Base-by-base conservation (phyloP, 2,888 invertebrate genomes). In the Zhuqinia jingwanae region DNA sequence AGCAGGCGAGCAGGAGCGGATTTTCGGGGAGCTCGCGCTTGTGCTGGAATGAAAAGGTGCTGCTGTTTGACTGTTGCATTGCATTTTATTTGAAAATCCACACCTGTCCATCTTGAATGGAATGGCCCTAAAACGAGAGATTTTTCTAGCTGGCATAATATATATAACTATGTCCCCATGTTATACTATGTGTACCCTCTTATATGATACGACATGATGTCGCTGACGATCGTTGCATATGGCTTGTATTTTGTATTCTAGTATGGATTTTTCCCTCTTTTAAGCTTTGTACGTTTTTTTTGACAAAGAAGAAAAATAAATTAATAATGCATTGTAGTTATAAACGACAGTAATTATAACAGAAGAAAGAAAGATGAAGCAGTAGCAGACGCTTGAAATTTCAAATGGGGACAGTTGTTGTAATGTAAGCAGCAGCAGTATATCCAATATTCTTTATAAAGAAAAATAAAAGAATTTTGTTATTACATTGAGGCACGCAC, bases 41-140 rank as follows among this genome's bases (percentile, higher is more conserved):
- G 27, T 63, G 63, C 63, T 42, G 27, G 50, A 65, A 58, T 42
- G 30, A 45, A 73, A 68, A 68, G 73, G 36, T 17, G 58, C 68
- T 53, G 56, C 68, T 13, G 13, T 3, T 27, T 11, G 13, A 5
- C 56, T n/a, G n/a, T 22, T 50, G 2, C 56, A 56, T 56, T 56
- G 56, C 20, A 20, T 20, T 17, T 3, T 56, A 2, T 17, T 1
- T 27, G 56, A 30, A 53, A 45, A 27, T 73, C 36, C 70, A 81
- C 81, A 81, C 81, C 81, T 81, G 81, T 81, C 81, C 47, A 73
- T 81, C 81, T 73, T 70, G 45, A 80, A 20, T 42, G 70, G 73
- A 50, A n/a, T n/a, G n/a, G n/a, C n/a, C 50, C 45, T 45, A 73
- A 73, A 81, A n/a, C 0, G 20, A n/a, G 60, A 60, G 60, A 60